Base-by-base conservation (phyloP, 1,140 invertebrate species). In the Brachionus rubens region DNA sequence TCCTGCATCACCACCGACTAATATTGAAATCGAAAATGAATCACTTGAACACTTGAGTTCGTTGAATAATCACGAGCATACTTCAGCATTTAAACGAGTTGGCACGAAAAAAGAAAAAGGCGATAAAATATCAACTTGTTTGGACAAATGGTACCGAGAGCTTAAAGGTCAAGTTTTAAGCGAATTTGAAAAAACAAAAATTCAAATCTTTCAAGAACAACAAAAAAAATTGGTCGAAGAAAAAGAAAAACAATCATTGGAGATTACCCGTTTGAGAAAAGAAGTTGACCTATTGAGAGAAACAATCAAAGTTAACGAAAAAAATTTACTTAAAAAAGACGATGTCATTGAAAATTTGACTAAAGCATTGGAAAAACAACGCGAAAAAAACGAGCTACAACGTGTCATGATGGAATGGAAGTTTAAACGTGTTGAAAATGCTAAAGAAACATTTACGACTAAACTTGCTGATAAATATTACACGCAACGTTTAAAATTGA, bases 391-490 rank as follows among this genome's bases (percentile, higher is more conserved):
- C 46, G 46, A 72, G 21, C 10, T 50, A 40, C 68, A 72, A 26
- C 40, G 48, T 30, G 68, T 50, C 14, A 72, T 50, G 48, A 72
- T 72, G 68, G 68, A 72, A 47, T 48, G 48, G 46, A 72, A 72
- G 24, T 40, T 48, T 12, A 72, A 72, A 40, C 28, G 48, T 3
- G n/a, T 54, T 21, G 68, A 72, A 40, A 48, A 54, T 26, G 46
- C 48, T 36, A 47, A 41, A 40, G 68, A 72, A 54, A n/a, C 68
- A 21, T 72, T 72, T 14, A 54, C 68, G 9, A 28, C 48, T 0
- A 72, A 54, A 50, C n/a, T 72, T 26, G 68, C 68, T 16, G 68
- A 72, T 48, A 72, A 72, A 72, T 72, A 50, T 26, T 72, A 72
- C 40, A 1, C 14, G 5, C 68, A 54, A 12, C 33, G 48, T 3